These are phyloP conservation scores for Lamellibrachia columna DNA, from an alignment of 2,888 invertebrate species.

Conservation along the genomic window DNA sequence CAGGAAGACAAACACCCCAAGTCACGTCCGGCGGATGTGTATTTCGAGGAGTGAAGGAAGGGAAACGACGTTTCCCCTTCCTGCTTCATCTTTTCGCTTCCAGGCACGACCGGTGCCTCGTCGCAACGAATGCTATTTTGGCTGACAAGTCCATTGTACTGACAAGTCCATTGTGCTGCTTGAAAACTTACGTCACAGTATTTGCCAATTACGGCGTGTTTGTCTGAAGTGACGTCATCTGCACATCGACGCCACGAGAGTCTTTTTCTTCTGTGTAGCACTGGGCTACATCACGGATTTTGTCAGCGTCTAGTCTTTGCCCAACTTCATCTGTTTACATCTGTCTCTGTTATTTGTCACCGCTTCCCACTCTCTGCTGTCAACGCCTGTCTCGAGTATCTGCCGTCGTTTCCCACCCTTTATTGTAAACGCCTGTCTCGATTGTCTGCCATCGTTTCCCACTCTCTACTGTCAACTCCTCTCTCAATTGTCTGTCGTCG, in stretches of 20 bases:
- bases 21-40: not conserved
- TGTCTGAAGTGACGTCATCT: not conserved
- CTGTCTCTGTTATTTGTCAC: not conserved
- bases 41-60: not conserved
- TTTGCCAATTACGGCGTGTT: not conserved
- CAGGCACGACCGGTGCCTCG: not conserved
- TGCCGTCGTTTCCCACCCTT: no score
- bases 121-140: not conserved
- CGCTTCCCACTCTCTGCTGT: not conserved
- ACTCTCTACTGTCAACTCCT: no score
- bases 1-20: not conserved
- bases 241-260: not conserved
- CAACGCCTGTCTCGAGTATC: no score
- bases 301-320: not conserved
- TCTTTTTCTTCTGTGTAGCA: not conserved
- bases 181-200: not conserved
- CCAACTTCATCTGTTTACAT: not conserved
- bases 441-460: no score
- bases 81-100: not conserved
- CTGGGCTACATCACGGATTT: not conserved
- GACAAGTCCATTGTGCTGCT: not conserved
- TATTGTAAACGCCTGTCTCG: no score
- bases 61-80: not conserved
- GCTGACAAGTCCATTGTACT: not conserved
- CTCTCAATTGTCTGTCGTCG: no score